phyloP scores from a whole-genome alignment of 35 echinoderm and acorn worm species.

The Apostichopus parvimensis region DNA sequence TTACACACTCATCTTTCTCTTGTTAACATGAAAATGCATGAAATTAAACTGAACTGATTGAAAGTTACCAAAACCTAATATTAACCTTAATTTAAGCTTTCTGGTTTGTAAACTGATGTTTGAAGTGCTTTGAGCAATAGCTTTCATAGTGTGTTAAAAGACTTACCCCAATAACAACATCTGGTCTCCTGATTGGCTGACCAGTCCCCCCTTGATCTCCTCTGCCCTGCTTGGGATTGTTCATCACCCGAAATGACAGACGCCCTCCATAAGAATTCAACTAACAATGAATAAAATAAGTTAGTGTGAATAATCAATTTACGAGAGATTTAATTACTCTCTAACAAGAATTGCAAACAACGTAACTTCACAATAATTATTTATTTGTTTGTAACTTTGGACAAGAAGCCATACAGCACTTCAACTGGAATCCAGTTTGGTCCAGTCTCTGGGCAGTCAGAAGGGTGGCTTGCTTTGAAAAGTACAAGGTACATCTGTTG shows the following conservation, averaged over 20 bases:
- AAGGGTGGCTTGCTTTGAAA: no score
- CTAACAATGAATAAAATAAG: slow-evolving; percentile 31
- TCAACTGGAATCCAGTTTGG: background rate
- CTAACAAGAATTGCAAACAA: no score
- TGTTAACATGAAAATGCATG: no score
- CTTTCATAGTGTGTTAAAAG: background rate
- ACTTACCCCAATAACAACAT: slow-evolving; percentile 90
- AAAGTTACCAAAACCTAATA: no score
- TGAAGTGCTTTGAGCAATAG: background rate
- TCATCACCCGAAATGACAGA: slow-evolving; percentile 71
- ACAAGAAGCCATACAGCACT: background rate
- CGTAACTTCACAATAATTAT: no score
- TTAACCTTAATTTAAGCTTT: no score
- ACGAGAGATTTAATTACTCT: no score
- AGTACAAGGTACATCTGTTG: no score
- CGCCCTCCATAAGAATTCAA: slow-evolving; percentile 84
- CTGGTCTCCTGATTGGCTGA: slow-evolving; percentile 73
- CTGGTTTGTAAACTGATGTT: background rate
- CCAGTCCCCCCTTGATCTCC: slow-evolving; percentile 25
- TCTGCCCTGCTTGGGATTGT: slow-evolving; percentile 40
- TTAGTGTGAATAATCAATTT: no score
- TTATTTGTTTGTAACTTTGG: no score
- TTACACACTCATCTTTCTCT: background rate
- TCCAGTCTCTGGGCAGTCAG: no score
- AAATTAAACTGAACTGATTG: background rate